Base-by-base conservation (phyloP, 2,888 invertebrate species). In the Azorinus chamasolen region DNA sequence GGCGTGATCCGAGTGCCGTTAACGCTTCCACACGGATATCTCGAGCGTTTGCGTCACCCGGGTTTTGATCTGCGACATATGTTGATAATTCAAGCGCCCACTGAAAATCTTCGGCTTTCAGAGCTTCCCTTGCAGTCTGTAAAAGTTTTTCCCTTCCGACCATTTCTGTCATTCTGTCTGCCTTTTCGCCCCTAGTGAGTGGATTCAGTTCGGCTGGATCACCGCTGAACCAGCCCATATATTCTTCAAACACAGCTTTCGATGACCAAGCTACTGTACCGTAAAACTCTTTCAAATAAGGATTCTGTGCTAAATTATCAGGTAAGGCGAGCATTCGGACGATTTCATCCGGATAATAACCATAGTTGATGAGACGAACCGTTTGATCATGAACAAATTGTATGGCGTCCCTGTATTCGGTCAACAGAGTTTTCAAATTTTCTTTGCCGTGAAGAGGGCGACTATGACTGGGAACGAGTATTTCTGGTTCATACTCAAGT, bases 331-430 rank as follows among this genome's bases (percentile, higher is more conserved):
- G 76, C 37, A 68, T 77, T 14, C 64, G 54, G 2, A 81, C 89
- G 18, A 91, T 89, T 58, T 90, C 91, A 50, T 89, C 88, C 0
- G 91, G 91, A n/a, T 80, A 79, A 16, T 86, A 65, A 2, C 90
- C 91, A 55, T 87, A 77, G 74, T 91, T 91, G 61, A 90, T 88
- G 39, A 74, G 83, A 10, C 91, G 79, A 0, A 91, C 68, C 3
- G 91, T 87, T 71, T 91, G 91, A 72, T 91, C 90, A 55, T 91
- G 91, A 0, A 90, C 83, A 53, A 79, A 89, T 62, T 91, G 89
- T 24, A 91, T 89, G 22, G 87, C 91, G 71, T 91, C 90, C 43
- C 90, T 71, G 70, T 90, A 89, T 20, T 65, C 59, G 0, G 79
- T 84, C 1, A 90, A 61, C 2, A 84, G 54, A 24, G 79, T 71